A percentile compares a stretch with the other conserved stretches of the same genome.
Evolutionary conservation across 2,797 vertebrate genomes (phyloP).

Genomic region (Avahi laniger): DNA sequence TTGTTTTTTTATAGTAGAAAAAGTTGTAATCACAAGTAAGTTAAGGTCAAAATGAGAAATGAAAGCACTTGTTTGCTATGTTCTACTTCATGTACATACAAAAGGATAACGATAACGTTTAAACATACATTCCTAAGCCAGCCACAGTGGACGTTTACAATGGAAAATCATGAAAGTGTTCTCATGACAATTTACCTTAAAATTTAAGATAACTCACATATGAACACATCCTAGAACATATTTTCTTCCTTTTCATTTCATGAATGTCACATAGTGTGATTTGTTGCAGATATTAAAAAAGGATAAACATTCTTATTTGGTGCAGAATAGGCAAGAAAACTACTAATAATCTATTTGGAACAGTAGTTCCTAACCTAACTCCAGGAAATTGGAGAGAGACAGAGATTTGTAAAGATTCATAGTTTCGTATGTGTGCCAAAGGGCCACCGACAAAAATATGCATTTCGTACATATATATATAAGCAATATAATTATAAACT

Average conservation of each 20-base stretch:
- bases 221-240: background rate
- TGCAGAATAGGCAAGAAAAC: background rate
- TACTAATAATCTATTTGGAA: background rate
- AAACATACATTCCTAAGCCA: background rate
- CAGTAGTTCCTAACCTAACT: background rate
- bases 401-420: background rate
- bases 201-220: background rate
- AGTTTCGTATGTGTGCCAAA: background rate
- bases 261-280: background rate
- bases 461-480: background rate
- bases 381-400: background rate
- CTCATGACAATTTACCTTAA: background rate
- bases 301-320: background rate
- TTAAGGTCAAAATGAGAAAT: background rate
- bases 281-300: background rate
- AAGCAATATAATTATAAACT: background rate
- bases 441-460: background rate
- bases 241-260: background rate
- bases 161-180: background rate
- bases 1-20: background rate
- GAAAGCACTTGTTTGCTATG: background rate
- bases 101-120: background rate
- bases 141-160: background rate
- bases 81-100: background rate
- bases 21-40: background rate